phyloP scores from a whole-genome alignment of 2,888 invertebrate species.

The Oxyscelio sp. region DNA sequence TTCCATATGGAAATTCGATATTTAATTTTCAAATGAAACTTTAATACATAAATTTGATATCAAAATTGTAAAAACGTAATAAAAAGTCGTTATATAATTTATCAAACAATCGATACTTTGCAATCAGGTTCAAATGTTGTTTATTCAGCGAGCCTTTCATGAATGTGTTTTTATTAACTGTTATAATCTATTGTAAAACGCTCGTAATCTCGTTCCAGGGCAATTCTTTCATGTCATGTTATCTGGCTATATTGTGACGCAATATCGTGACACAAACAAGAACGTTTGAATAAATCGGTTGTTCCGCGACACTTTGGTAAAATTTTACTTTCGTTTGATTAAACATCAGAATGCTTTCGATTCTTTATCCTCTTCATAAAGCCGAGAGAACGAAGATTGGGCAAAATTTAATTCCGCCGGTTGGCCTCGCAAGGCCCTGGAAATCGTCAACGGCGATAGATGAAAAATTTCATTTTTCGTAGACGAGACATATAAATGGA shows the following conservation, averaged over 20 bases:
- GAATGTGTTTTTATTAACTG: conserved; percentile 15
- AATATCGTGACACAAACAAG: conserved; percentile 28
- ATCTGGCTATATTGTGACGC: conserved; percentile 8
- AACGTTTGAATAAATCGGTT: conserved; percentile 38
- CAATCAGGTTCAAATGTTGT: neutral
- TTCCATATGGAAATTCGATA: too few species aligned
- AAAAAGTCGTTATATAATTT: too few species aligned
- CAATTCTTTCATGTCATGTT: conserved; percentile 16
- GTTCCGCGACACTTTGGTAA: conserved; percentile 36
- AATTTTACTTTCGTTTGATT: conserved; percentile 66
- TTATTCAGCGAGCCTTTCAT: neutral
- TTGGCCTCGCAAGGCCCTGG: conserved; percentile 49
- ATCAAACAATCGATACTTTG: too few species aligned
- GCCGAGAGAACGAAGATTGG: conserved; percentile 59
- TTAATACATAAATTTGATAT: too few species aligned
- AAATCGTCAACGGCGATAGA: conserved; percentile 68
- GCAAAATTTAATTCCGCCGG: conserved; percentile 63
- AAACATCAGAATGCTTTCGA: conserved; percentile 57
- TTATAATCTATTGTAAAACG: conserved; percentile 5
- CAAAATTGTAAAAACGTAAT: too few species aligned
- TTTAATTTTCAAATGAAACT: too few species aligned
- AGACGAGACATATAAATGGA: conserved; percentile 70
- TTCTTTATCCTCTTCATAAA: conserved; percentile 53
- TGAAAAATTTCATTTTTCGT: conserved; percentile 72
- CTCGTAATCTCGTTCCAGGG: conserved; percentile 1